A percentile compares a stretch with the other conserved stretches of the same genome.
Evolutionary conservation across 2,797 vertebrate species (phyloP).

Genomic region (Takifugu rubripes): DNA sequence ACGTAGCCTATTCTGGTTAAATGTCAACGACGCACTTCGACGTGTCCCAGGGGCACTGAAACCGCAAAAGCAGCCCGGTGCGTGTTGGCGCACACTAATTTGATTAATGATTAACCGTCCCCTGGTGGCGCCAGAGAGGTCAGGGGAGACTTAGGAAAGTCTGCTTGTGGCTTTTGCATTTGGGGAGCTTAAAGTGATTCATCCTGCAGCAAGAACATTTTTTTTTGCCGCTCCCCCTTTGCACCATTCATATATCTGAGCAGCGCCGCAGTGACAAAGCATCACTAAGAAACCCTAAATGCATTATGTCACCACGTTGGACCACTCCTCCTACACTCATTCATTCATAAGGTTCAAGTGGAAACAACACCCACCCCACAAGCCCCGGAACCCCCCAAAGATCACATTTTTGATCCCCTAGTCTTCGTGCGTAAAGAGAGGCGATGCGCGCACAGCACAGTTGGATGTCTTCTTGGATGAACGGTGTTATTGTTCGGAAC

Average conservation of each 20-base stretch:
- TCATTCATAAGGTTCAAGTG: too few species aligned
- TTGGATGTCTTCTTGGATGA: not conserved
- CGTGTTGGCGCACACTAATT: constrained; percentile 48
- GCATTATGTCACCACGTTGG: not conserved
- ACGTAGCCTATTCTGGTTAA: constrained; percentile 40
- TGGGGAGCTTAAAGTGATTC: not conserved
- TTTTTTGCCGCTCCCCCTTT: not conserved
- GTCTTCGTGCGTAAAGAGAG: constrained; percentile 19
- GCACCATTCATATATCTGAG: not conserved
- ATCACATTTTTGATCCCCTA: not conserved
- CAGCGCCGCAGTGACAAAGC: too few species aligned
- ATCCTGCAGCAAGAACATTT: not conserved
- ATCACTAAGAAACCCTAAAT: not conserved
- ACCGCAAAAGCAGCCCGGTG: constrained; percentile 18
- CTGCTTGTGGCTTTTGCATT: not conserved
- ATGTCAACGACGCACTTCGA: constrained; percentile 50
- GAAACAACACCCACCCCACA: too few species aligned
- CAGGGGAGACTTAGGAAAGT: constrained; percentile 15
- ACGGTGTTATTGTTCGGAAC: not conserved
- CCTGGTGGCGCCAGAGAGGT: constrained; percentile 11
- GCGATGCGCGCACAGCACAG: not conserved
- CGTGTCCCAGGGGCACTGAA: constrained; percentile 34
- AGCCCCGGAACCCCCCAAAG: too few species aligned
- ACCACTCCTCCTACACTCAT: not conserved
- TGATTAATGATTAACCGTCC: constrained; percentile 61